A percentile compares a stretch with the other conserved stretches of the same genome.
phyloP scores from a whole-genome alignment of 2,888 invertebrate genomes.

The Acleris cristana region DNA sequence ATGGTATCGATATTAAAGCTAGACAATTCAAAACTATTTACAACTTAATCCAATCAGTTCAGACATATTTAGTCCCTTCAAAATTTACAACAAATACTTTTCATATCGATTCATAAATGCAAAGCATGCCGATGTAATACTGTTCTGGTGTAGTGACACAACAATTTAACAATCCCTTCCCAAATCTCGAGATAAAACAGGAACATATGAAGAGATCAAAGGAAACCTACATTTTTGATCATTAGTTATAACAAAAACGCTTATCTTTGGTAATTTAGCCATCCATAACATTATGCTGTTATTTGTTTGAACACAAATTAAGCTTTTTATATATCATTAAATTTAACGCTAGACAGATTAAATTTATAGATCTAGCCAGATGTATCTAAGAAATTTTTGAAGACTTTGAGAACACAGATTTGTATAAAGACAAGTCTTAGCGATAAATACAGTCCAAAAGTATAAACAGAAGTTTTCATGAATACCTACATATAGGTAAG shows the following conservation, averaged over 20 bases:
- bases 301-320: too few species aligned
- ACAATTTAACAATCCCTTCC: conserved; percentile 23
- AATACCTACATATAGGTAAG: too few species aligned
- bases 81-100: conserved; percentile 50
- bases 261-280: background rate
- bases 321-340: too few species aligned
- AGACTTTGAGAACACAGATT: background rate
- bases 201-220: conserved; percentile 28
- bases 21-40: conserved; percentile 66
- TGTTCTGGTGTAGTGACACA: conserved; percentile 5
- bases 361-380: background rate
- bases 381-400: background rate
- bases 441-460: conserved; percentile 71
- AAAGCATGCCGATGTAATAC: conserved; percentile 40
- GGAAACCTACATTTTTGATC: conserved; percentile 38
- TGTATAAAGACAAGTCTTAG: conserved; percentile 45
- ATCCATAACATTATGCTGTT: too few species aligned
- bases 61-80: conserved; percentile 65
- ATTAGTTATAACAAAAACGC: background rate
- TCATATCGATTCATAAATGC: conserved; percentile 48
- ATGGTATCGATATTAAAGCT: conserved; percentile 62
- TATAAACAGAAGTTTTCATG: conserved; percentile 54
- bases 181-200: conserved; percentile 11
- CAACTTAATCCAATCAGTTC: conserved; percentile 81
- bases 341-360: too few species aligned